Evolutionary conservation across 2,888 invertebrate genomes (phyloP), one percentile per base, ranked within the genome.

Genomic region (Caenorhabditis panamensis): DNA sequence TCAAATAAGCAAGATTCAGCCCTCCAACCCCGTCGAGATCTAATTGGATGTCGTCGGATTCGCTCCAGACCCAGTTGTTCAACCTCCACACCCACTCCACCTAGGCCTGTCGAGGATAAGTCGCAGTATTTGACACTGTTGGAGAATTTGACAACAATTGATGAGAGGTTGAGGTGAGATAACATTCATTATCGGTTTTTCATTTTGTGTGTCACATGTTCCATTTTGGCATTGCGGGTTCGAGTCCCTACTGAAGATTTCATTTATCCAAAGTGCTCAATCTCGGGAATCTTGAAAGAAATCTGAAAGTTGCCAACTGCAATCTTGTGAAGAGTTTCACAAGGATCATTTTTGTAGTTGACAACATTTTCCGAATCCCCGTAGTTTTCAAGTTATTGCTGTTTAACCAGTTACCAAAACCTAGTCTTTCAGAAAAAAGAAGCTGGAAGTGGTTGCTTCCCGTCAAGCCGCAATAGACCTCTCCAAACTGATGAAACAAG

Each of bases 1-100:
- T 9, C 4, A 31, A 9, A 9, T 9, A 31, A 9, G 31, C 11
- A 11, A 18, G n/a, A 66, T 66, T 11, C 61, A 88, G 90, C 90
- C 8, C 84, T 90, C 2, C 90, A 90, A 83, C 90, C 90, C 5
- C 84, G 89, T 18, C 83, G 90, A 1, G 90, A 90, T 79, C 79
- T 90, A 13, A 90, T 90, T 67, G 90, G 90, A n/a, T 83, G 89
- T 28, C 79, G 85, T 13, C 56, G 82, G 8, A 82, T 82, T 18
- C 78, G 79, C 11, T 68, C 66, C 0, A 36, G 78, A 28, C 83
- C 82, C 11, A 63, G 67, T 18, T 71, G 75, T 28, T 71, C 79
- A 9, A 37, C 26, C 11, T 72, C 84, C 16, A 79, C 85, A 13
- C 67, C 72, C 4, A 81, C 81, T 2, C 76, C 80, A 0, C 69